Evolutionary conservation across 2,888 invertebrate species (phyloP), one percentile per base, ranked within the genome.

Genomic region (Odontothrips loti): DNA sequence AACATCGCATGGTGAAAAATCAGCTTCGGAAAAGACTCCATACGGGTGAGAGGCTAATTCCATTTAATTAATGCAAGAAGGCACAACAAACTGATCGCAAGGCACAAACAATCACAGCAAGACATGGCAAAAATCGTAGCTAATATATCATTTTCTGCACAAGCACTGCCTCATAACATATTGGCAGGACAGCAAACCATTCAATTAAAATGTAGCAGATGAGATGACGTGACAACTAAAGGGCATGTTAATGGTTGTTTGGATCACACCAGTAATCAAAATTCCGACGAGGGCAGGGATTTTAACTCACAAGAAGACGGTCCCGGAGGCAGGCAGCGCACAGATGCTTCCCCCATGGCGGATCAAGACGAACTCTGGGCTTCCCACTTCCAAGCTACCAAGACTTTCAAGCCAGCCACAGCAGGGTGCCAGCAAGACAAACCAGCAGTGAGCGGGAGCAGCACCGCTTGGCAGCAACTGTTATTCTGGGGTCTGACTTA

Each of bases 231-330:
- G 58, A 20, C 58, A 58, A 20, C 68, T 68, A 23, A 68, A 23
- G 23, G 68, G 23, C 11, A 23, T 68, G 68, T 68, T 68, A 68
- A 20, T 68, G 68, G 27, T 68, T 23, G 68, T 68, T 68, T 68
- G 68, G 68, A 23, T 9, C 68, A 68, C 68, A 68, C 68, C 23
- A 68, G 20, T 23, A 23, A 23, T 68, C 68, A 68, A 23, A 68
- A 20, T 23, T 68, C 27, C 27, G 11, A 68, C 23, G 23, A 68
- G 68, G 68, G 68, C 68, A 68, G 27, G 23, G n/a, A 68, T 20
- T 68, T 68, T 68, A 68, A 68, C 68, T 68, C 68, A 68, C 68
- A 68, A 68, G 68, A 68, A 68, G 68, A 68, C 20, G 68, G n/a
- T 68, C 68, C 23, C 68, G 68, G 68, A 23, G 68, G 68, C 68